phyloP scores from a whole-genome alignment of 2,888 invertebrate genomes.

The Alviniconcha strummeri region DNA sequence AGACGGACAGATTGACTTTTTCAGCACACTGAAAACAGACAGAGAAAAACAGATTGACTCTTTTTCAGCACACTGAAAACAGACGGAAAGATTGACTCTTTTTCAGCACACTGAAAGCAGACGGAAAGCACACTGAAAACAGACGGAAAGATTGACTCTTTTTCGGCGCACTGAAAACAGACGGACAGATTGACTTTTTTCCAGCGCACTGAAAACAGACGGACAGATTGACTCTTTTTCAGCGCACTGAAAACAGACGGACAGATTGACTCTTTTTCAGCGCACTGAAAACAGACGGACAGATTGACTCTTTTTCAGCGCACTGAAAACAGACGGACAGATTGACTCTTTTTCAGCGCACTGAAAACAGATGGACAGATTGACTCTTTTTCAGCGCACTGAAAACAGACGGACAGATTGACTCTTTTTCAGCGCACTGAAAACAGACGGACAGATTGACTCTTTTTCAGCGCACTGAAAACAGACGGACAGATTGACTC shows the following conservation, averaged over 20 bases:
- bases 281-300: not conserved
- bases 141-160: not conserved
- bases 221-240: too few species aligned
- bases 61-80: not conserved
- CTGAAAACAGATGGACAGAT: too few species aligned
- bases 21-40: not conserved
- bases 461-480: not conserved
- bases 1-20: not conserved
- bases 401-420: not conserved
- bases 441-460: not conserved
- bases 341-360: too few species aligned
- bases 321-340: conserved; percentile 32
- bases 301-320: too few species aligned
- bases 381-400: not conserved
- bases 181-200: too few species aligned
- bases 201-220: conserved; percentile 42
- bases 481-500: not conserved
- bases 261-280: not conserved
- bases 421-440: conserved; percentile 39
- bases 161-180: not conserved
- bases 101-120: conserved; percentile 46
- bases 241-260: not conserved
- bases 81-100: too few species aligned
- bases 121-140: too few species aligned
- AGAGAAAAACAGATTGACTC: not conserved